Evolutionary conservation across 2,113 vertebrate genomes (phyloP).

Genomic region (Edolisoma coerulescens): DNA sequence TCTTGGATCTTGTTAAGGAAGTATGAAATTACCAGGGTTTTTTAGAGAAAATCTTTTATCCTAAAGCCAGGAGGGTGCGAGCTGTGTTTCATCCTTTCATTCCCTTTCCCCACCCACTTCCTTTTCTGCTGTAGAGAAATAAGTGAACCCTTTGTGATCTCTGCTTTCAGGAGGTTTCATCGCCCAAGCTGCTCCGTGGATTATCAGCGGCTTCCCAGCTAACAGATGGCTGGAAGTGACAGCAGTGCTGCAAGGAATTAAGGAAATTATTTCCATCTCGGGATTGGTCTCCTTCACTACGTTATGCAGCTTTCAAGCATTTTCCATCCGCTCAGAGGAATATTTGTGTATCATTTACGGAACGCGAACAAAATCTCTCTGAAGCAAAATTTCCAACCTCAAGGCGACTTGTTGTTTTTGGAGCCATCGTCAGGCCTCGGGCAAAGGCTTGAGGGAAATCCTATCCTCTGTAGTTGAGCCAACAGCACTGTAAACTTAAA

Average conservation of each 20-base stretch:
- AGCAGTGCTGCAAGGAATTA: background rate
- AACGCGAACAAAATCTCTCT: constrained; percentile 3
- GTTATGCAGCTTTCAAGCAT: background rate
- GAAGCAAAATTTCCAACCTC: constrained; percentile 56
- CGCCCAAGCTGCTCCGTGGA: background rate
- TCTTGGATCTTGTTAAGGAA: background rate
- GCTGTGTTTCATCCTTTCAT: constrained; percentile 13
- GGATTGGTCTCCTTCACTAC: background rate
- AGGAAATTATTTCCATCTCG: background rate
- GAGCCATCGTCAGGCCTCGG: background rate
- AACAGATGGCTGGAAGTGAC: constrained; percentile 33
- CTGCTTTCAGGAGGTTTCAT: background rate
- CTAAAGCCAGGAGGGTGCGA: background rate
- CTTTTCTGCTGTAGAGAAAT: background rate
- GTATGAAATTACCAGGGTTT: background rate
- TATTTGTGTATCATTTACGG: background rate
- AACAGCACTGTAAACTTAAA: constrained; percentile 12
- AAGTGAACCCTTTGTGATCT: constrained; percentile 42
- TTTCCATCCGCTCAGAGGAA: constrained; percentile 15
- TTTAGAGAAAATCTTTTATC: background rate
- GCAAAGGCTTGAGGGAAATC: constrained; percentile 41
- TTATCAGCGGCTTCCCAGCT: background rate
- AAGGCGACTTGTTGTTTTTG: constrained; percentile 40
- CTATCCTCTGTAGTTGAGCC: constrained; percentile 46
- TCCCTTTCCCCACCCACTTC: constrained; percentile 40